These are phyloP conservation scores for Chalcosyrphus nemorum DNA, from an alignment of 2,888 invertebrate genomes.

Conservation along the genomic window DNA sequence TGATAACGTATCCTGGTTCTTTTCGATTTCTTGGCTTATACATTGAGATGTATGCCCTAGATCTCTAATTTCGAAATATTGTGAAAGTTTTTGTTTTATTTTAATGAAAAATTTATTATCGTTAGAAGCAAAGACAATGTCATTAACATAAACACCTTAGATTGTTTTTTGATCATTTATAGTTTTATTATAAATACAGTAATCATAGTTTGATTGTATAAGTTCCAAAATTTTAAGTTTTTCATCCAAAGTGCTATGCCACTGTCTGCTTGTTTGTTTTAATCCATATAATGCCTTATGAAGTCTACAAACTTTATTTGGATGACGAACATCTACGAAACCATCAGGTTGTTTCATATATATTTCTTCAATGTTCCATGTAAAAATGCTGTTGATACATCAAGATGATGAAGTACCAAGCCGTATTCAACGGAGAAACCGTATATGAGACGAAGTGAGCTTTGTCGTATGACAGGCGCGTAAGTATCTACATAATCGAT, in stretches of 20 bases:
- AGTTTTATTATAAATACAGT: conserved; percentile 13
- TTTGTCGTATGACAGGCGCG: conserved; percentile 21
- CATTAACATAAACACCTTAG: not conserved
- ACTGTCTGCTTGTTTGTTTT: conserved; percentile 19
- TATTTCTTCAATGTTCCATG: conserved; percentile 5
- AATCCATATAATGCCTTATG: conserved; percentile 27
- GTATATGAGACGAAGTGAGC: conserved; percentile 40
- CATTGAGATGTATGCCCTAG: conserved; percentile 8
- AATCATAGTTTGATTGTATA: conserved; percentile 14
- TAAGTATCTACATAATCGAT: conserved; percentile 8
- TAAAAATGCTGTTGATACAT: conserved; percentile 58
- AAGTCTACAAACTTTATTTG: conserved; percentile 12
- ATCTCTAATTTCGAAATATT: conserved; percentile 8
- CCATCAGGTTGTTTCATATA: conserved; percentile 23
- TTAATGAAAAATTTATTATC: not conserved
- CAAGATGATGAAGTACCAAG: conserved; percentile 44
- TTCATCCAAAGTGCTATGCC: conserved; percentile 6
- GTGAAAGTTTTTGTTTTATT: not conserved
- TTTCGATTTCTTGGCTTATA: not conserved
- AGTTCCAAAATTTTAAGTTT: not conserved
- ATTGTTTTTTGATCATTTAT: not conserved
- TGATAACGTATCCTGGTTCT: not conserved
- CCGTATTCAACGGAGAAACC: conserved; percentile 47
- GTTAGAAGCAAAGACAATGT: conserved; percentile 12
- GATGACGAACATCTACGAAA: not conserved